phyloP scores from a whole-genome alignment of 2,888 invertebrate genomes.

The Cephus pulcher region DNA sequence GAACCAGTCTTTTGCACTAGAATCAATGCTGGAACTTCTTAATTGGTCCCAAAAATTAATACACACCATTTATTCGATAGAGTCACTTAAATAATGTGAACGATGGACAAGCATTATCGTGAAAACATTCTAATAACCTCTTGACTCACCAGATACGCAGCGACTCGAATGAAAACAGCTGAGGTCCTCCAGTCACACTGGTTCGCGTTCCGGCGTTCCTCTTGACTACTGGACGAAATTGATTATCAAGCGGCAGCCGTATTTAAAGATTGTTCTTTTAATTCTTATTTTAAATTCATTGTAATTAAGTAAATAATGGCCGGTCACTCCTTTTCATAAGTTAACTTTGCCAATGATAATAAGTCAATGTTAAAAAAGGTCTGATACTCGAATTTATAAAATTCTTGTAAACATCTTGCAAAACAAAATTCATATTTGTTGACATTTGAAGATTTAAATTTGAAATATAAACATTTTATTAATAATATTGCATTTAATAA shows the following conservation, averaged over 20 bases:
- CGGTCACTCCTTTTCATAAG: not conserved
- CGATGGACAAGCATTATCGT: conserved; percentile 19
- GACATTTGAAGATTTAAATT: too few species aligned
- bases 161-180: conserved; percentile 57
- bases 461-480: not conserved
- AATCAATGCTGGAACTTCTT: not conserved
- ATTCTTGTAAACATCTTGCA: not conserved
- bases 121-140: conserved; percentile 35
- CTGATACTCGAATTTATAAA: not conserved
- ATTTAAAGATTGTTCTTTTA: not conserved
- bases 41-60: not conserved
- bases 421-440: not conserved
- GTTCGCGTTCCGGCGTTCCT: conserved; percentile 44
- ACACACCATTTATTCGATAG: not conserved
- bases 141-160: conserved; percentile 58
- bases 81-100: not conserved
- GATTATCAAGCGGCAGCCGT: not conserved
- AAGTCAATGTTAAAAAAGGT: not conserved
- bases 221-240: conserved; percentile 12
- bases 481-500: not conserved
- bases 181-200: conserved; percentile 57
- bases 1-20: not conserved
- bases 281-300: not conserved
- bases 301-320: not conserved
- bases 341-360: not conserved